Conservation (phyloP, 2,888 invertebrate species). For the Ichneumon xanthorius region DNA sequence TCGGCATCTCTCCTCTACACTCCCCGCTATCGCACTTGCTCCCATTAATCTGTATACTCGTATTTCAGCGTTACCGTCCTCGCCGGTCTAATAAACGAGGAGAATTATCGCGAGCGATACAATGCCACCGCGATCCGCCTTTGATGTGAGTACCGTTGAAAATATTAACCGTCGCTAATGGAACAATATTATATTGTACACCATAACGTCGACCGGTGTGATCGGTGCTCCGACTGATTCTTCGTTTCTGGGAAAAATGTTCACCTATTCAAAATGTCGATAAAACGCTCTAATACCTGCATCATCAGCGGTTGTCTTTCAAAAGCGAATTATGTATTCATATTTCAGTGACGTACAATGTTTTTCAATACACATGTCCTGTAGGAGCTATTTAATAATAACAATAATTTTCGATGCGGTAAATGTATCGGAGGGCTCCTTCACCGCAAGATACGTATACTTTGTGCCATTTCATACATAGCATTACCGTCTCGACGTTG, state of each 20-base stretch:
- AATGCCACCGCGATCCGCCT: conserved; percentile 81
- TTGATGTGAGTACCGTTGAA: conserved; percentile 83
- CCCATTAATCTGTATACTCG: conserved; percentile 33
- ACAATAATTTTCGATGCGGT: background rate
- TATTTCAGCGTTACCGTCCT: conserved; percentile 56
- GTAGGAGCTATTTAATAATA: background rate
- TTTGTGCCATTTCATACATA: conserved; percentile 29
- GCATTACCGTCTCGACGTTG: conserved; percentile 39
- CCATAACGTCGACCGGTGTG: background rate
- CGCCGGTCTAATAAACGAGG: conserved; percentile 83
- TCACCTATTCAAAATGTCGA: background rate
- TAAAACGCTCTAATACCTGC: background rate
- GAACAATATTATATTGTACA: conserved; percentile 80
- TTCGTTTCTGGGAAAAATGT: background rate
- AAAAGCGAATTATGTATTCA: background rate
- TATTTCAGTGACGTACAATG: background rate
- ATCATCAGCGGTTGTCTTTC: background rate
- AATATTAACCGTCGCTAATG: conserved; percentile 82
- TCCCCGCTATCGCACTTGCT: conserved; percentile 60
- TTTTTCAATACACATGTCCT: background rate
- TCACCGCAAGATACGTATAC: conserved; percentile 16
- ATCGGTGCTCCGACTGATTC: background rate
- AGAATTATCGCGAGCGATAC: conserved; percentile 83
- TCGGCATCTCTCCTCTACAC: conserved; percentile 31
- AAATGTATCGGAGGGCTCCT: conserved; percentile 14